Evolutionary conservation across 2,888 invertebrate genomes (phyloP).

Genomic region (Parascotia fuliginaria): DNA sequence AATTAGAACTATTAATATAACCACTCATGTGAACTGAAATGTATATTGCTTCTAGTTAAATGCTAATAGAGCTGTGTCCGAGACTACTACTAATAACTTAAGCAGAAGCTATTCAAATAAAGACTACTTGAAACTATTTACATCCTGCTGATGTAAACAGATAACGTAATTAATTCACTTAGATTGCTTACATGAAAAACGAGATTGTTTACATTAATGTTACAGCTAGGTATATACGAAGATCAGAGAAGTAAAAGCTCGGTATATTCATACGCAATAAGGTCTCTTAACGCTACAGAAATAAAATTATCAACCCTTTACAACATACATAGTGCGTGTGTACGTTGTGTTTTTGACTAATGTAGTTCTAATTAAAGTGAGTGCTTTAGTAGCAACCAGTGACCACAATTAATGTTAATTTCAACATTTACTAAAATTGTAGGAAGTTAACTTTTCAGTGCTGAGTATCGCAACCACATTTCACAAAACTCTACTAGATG

Average conservation of each 20-base stretch:
- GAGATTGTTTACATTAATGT: not conserved
- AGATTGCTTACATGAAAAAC: conserved; percentile 15
- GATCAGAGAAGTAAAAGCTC: not conserved
- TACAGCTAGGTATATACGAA: not conserved
- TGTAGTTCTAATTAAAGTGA: not conserved
- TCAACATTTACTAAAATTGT: no score
- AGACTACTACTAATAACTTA: conserved; percentile 14
- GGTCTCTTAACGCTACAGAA: no score
- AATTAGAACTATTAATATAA: conserved; percentile 22
- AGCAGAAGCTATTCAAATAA: conserved; percentile 25
- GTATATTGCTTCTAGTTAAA: no score
- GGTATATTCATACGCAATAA: not conserved
- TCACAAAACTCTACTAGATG: no score
- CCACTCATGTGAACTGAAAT: not conserved
- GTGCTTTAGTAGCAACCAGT: not conserved
- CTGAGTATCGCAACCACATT: no score
- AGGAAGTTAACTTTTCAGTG: no score
- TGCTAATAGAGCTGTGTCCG: no score
- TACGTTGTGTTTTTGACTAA: not conserved
- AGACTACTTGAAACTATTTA: conserved; percentile 16
- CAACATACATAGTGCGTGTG: no score
- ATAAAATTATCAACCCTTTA: not conserved
- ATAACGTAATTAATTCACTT: conserved; percentile 16
- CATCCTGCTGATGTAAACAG: conserved; percentile 19
- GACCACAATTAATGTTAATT: not conserved